These are phyloP conservation scores for Alentia gelatinosa DNA, from an alignment of 2,888 invertebrate genomes.

Conservation along the genomic window DNA sequence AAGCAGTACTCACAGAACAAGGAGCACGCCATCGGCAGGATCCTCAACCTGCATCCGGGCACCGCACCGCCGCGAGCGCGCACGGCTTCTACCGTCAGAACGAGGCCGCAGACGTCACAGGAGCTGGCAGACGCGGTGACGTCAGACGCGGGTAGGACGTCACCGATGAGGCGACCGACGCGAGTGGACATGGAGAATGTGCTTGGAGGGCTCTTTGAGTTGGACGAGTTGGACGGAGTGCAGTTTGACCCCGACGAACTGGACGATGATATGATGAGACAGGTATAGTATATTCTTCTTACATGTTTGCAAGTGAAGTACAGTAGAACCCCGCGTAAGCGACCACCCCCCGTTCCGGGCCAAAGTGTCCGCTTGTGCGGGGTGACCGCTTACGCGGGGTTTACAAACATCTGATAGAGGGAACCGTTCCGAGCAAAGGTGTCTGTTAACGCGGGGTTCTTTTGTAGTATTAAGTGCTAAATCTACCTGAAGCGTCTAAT, in stretches of 20 bases:
- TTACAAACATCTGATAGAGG: too few relatives aligned
- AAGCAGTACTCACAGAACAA: slow-evolving; percentile 36
- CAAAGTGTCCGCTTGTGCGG: too few relatives aligned
- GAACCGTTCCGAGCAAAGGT: too few relatives aligned
- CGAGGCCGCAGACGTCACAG: background rate
- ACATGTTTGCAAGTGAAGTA: background rate
- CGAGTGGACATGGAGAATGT: background rate
- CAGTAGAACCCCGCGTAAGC: too few relatives aligned
- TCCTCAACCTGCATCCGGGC: slow-evolving; percentile 2
- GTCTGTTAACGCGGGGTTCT: too few relatives aligned
- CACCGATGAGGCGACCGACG: background rate
- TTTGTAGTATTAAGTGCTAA: too few relatives aligned
- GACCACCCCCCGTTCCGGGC: too few relatives aligned
- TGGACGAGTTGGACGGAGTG: background rate
- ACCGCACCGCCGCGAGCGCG: background rate
- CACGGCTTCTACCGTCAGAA: background rate
- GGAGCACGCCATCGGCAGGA: slow-evolving; percentile 46
- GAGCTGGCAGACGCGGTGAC: background rate
- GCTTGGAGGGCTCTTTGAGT: background rate
- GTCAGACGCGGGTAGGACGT: background rate
- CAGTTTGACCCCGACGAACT: background rate
- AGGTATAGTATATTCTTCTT: too few relatives aligned
- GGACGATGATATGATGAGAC: background rate
- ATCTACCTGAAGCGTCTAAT: too few relatives aligned
- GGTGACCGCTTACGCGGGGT: too few relatives aligned